Percentiles rank a stretch among this genome's conserved stretches.
phyloP scores from a whole-genome alignment of 2,888 invertebrate genomes.

The Cephus pygmeus region DNA sequence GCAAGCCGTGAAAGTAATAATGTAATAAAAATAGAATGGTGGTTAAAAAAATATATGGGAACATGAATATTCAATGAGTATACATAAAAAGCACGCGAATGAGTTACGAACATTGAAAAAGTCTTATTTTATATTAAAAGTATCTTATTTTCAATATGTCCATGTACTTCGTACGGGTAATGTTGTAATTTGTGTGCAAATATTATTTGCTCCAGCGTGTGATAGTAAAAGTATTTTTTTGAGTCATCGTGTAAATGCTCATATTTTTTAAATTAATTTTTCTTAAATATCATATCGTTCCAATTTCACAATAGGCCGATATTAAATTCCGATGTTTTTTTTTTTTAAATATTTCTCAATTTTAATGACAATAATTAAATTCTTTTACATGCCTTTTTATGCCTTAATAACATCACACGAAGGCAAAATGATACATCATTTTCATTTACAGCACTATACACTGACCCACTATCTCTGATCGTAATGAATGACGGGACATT shows the following conservation, averaged over 20 bases:
- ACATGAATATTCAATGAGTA: background rate
- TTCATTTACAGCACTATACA: background rate
- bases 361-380: background rate
- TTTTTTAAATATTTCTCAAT: background rate
- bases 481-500: background rate
- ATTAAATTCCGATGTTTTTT: background rate
- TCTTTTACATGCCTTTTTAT: background rate
- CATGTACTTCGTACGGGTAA: slow-evolving; percentile 15
- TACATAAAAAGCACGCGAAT: slow-evolving; percentile 28
- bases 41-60: background rate
- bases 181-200: background rate
- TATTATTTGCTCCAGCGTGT: background rate
- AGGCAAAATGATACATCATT: background rate
- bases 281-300: background rate
- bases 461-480: background rate
- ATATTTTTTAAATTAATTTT: background rate
- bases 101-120: slow-evolving; percentile 36
- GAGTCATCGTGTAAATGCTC: background rate
- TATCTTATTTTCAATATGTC: slow-evolving; percentile 35
- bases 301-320: background rate
- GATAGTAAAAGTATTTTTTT: background rate
- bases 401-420: background rate
- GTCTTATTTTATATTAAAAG: slow-evolving; percentile 26
- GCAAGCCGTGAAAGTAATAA: background rate
- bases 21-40: background rate